These are phyloP conservation scores for Cottus gobio DNA, from an alignment of 2,113 vertebrate species.

Conservation along the genomic window DNA sequence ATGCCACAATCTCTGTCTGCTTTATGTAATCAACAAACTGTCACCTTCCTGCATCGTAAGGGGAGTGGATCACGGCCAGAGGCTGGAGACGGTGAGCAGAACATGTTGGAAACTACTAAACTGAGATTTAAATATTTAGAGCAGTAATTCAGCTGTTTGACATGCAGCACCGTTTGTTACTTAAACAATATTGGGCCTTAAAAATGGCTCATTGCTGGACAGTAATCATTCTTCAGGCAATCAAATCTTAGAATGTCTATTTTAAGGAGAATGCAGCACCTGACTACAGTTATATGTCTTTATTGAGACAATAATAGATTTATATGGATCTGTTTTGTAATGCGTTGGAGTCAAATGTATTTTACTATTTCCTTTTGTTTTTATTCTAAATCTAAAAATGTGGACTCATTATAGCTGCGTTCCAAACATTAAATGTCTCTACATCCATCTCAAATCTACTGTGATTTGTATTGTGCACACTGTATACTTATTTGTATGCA, in stretches of 20 bases:
- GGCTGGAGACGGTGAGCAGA: background rate
- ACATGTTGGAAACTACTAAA: slow-evolving; percentile 1
- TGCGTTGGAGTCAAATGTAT: background rate
- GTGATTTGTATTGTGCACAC: background rate
- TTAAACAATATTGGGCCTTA: background rate
- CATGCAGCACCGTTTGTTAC: background rate
- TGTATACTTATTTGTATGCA: too few species aligned
- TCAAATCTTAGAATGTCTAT: background rate
- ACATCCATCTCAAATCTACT: background rate
- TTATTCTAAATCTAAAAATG: background rate
- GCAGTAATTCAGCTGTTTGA: background rate
- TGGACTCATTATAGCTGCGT: background rate
- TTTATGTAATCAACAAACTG: slow-evolving; percentile 60
- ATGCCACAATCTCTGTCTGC: slow-evolving; percentile 33
- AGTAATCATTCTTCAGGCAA: background rate
- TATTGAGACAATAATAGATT: background rate
- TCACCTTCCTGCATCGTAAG: slow-evolving; percentile 51
- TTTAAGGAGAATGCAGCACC: background rate
- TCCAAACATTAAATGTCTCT: background rate
- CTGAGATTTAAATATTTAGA: slow-evolving; percentile 6
- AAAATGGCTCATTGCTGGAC: background rate
- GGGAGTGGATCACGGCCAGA: slow-evolving; percentile 1
- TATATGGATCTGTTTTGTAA: background rate
- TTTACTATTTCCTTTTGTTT: background rate
- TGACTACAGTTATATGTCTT: background rate